These are phyloP conservation scores for Thrips palmi DNA, from an alignment of 1,140 invertebrate species.

Conservation along the genomic window DNA sequence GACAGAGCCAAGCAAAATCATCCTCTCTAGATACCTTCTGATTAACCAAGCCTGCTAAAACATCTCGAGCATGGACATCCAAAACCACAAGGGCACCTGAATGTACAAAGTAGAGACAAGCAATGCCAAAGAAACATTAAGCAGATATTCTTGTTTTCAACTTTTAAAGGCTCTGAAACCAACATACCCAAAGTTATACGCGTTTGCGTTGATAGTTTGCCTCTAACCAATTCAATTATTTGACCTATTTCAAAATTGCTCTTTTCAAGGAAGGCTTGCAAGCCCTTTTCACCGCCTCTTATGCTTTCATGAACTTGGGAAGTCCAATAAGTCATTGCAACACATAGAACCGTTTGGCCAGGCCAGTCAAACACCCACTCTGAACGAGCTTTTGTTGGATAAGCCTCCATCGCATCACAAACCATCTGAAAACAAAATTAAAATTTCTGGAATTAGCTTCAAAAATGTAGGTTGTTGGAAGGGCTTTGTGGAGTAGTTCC, in stretches of 20 bases:
- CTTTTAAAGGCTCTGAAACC: not conserved
- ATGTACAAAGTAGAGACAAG: constrained; percentile 16
- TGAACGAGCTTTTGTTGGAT: constrained; percentile 38
- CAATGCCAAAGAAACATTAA: constrained; percentile 10
- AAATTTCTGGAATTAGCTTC: constrained; percentile 1
- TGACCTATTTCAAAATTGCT: constrained; percentile 57
- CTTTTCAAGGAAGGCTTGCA: constrained; percentile 32
- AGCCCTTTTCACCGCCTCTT: constrained; percentile 27
- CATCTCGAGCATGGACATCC: constrained; percentile 83
- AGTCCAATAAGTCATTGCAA: constrained; percentile 81
- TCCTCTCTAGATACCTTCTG: constrained; percentile 45
- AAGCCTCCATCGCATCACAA: constrained; percentile 37
- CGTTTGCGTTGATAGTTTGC: constrained; percentile 71
- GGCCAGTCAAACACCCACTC: constrained; percentile 80
- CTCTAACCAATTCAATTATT: constrained; percentile 72
- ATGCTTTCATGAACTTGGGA: constrained; percentile 60
- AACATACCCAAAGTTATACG: constrained; percentile 65
- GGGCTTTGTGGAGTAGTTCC: constrained; percentile 5
- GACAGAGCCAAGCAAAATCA: constrained; percentile 85
- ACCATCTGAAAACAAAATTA: constrained; percentile 23
- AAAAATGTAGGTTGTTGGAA: not conserved
- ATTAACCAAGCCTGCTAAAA: constrained; percentile 49
- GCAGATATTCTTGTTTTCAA: constrained; percentile 9
- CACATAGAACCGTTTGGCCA: constrained; percentile 72
- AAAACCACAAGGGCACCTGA: constrained; percentile 71